Evolutionary conservation across 2,888 invertebrate genomes (phyloP), one percentile per base, ranked within the genome.

Genomic region (Drosophila kokeensis): DNA sequence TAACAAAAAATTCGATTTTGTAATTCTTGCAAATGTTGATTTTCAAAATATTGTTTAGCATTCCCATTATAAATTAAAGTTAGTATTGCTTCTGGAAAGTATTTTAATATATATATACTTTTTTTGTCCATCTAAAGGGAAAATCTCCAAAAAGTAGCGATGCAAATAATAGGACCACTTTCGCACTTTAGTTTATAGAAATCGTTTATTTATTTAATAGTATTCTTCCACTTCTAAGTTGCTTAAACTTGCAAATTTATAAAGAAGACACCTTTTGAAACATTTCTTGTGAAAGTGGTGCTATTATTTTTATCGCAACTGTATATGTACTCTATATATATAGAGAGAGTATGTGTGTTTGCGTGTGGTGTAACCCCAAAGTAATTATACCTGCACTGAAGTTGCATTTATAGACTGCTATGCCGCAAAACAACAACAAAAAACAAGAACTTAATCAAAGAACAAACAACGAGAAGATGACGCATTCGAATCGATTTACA

Each of bases 371-470:
- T 60, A 63, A 77, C 52, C 67, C 55, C 53, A 81, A 53, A 53
- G 81, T 59, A 73, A 54, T 58, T 69, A 42, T 81, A 78, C 77
- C 79, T 79, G 53, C 73, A 73, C 13, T 78, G 79, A 78, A 78
- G 78, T 78, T 78, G 82, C 74, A 78, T 68, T 79, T 79, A 82
- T 79, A 79, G 82, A 78, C 34, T 82, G 81, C 57, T 71, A 62
- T 61, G 60, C 66, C 61, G 79, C 74, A 78, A 30, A 30, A 32
- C 61, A 67, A 63, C 24, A 69, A 38, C 49, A 63, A 78, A 69
- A 58, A 78, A 74, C 69, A 78, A 60, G 59, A 74, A 72, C 71
- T 48, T 36, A 38, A 24, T 45, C 15, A 54, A 29, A 57, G n/a
- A 62, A 59, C 6, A 55, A 58, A 58, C 63, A 69, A 71, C 36